These are phyloP conservation scores for Neolamprologus modestus DNA, from an alignment of 2,113 vertebrate species.

Conservation along the genomic window DNA sequence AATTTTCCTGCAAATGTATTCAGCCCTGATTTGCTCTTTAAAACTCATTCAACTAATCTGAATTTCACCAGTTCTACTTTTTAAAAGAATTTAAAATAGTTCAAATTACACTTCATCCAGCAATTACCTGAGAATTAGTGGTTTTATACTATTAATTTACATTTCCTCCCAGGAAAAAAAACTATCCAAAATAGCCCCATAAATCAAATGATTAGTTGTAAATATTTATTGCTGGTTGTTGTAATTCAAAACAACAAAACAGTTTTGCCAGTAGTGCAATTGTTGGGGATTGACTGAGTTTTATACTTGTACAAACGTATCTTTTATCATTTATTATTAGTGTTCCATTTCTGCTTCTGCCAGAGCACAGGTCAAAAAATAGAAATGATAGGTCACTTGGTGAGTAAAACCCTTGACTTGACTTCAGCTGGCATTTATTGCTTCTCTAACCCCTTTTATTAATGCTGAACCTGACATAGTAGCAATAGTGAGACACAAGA, in stretches of 20 bases:
- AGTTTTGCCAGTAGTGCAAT: neutral
- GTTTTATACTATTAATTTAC: neutral
- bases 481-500: neutral
- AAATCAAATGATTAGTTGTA: neutral
- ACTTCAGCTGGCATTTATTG: neutral
- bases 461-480: neutral
- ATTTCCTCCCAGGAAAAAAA: neutral
- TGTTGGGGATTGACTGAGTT: neutral
- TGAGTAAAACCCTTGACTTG: conserved; percentile 1
- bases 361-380: neutral
- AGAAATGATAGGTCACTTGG: conserved; percentile 20
- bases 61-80: neutral
- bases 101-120: neutral
- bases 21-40: neutral
- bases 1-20: neutral
- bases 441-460: neutral
- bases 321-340: neutral
- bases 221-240: neutral
- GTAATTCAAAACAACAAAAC: neutral
- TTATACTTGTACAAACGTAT: neutral
- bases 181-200: neutral
- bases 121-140: neutral
- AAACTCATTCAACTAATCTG: neutral
- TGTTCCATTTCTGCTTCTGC: neutral
- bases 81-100: neutral